These are phyloP conservation scores for Cirrhinus mrigala DNA, from an alignment of 2,797 vertebrate species.

Conservation along the genomic window DNA sequence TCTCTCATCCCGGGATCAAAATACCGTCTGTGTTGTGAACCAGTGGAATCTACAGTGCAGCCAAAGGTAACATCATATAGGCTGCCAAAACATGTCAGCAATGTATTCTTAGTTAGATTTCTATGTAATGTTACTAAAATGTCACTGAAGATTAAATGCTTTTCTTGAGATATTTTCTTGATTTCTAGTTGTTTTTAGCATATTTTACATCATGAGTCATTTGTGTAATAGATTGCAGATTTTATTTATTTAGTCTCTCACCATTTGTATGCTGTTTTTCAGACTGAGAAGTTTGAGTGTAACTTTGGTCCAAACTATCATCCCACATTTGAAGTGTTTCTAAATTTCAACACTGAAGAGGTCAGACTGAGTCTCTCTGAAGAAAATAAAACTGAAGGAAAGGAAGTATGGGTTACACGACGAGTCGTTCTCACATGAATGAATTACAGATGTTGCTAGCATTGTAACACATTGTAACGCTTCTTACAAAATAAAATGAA, in stretches of 20 bases:
- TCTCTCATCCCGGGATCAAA: too few relatives aligned
- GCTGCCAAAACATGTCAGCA: too few relatives aligned
- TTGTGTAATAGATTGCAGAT: background rate
- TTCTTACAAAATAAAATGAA: background rate
- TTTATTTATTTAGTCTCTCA: background rate
- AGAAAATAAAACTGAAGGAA: background rate
- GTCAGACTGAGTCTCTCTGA: conserved; percentile 30
- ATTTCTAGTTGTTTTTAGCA: background rate
- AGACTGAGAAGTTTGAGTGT: conserved; percentile 17
- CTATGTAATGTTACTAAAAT: background rate
- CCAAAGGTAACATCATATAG: too few relatives aligned
- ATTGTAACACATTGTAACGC: background rate
- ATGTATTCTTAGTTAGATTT: background rate
- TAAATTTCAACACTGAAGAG: background rate
- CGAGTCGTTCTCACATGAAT: background rate
- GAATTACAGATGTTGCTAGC: background rate
- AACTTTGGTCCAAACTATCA: conserved; percentile 50
- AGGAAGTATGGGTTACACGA: conserved; percentile 18
- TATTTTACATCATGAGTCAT: background rate
- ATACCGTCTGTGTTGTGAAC: too few relatives aligned
- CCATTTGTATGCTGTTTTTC: background rate
- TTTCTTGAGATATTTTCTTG: background rate
- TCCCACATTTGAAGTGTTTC: too few relatives aligned
- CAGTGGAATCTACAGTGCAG: too few relatives aligned
- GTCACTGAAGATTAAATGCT: background rate